These are phyloP conservation scores for Tamandua tetradactyla DNA, from an alignment of 2,797 vertebrate species.

Conservation along the genomic window DNA sequence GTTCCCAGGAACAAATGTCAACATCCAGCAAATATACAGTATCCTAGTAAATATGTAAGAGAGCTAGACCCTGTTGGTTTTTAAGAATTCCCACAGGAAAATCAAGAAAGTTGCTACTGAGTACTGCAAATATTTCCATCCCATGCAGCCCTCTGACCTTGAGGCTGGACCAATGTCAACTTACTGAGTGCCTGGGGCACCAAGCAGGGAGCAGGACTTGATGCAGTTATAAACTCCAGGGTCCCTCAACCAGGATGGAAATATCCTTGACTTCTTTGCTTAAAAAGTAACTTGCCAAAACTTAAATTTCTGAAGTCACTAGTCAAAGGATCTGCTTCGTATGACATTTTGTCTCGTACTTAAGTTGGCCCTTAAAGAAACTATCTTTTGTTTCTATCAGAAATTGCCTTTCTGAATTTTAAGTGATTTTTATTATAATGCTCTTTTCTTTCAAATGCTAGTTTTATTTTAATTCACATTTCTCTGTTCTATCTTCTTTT, in stretches of 20 bases:
- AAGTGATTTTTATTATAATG: slow-evolving; percentile 22
- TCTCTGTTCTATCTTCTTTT: not conserved
- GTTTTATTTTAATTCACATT: not conserved
- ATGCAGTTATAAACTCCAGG: slow-evolving; percentile 75
- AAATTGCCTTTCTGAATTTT: slow-evolving; percentile 1
- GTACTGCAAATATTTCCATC: slow-evolving; percentile 81
- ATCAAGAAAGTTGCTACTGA: slow-evolving; percentile 64
- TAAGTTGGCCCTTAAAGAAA: slow-evolving; percentile 24
- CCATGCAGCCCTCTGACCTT: slow-evolving; percentile 81
- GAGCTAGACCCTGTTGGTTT: slow-evolving; percentile 81
- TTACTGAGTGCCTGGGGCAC: slow-evolving; percentile 61
- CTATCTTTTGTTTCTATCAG: slow-evolving; percentile 49
- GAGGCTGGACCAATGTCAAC: slow-evolving; percentile 81
- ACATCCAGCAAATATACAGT: not conserved
- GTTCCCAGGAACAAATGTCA: slow-evolving; percentile 23
- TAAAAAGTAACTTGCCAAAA: slow-evolving; percentile 69
- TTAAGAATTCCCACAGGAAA: slow-evolving; percentile 84
- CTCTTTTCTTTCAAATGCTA: not conserved
- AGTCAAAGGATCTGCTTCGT: slow-evolving; percentile 39
- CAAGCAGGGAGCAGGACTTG: slow-evolving; percentile 71
- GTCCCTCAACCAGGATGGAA: slow-evolving; percentile 63
- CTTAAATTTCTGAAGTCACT: slow-evolving; percentile 64
- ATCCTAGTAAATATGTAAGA: slow-evolving; percentile 51
- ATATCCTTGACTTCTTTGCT: slow-evolving; percentile 65
- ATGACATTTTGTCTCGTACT: slow-evolving; percentile 59